These are phyloP conservation scores for Rissa tridactyla DNA, from an alignment of 2,113 vertebrate genomes.

Conservation along the genomic window DNA sequence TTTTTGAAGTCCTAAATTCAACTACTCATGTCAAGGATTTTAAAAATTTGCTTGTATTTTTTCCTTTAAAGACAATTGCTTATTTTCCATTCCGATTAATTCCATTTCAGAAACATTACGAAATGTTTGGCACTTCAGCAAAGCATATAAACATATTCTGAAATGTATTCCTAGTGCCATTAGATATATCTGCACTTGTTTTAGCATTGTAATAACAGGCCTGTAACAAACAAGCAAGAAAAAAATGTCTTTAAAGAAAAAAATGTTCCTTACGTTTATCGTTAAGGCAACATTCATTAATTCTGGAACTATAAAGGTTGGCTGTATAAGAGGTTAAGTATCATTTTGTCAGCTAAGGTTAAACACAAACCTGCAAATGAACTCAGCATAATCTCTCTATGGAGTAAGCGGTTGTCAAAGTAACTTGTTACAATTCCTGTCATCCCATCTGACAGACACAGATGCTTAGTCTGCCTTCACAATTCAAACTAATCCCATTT, in stretches of 20 bases:
- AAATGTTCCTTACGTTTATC: constrained; percentile 35
- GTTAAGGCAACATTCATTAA: constrained; percentile 64
- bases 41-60: background rate
- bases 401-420: constrained; percentile 78
- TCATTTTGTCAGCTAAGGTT: constrained; percentile 76
- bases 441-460: constrained; percentile 77
- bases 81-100: background rate
- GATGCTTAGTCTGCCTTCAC: constrained; percentile 76
- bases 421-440: constrained; percentile 84
- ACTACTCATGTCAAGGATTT: background rate
- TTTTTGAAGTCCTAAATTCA: background rate
- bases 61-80: background rate
- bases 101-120: background rate
- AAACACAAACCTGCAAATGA: constrained; percentile 78
- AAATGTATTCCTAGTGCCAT: background rate
- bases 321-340: constrained; percentile 75
- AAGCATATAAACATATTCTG: background rate
- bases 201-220: background rate
- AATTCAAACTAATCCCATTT: constrained; percentile 81
- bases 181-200: background rate
- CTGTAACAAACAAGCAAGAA: background rate
- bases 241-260: background rate
- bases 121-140: background rate
- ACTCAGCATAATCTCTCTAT: constrained; percentile 77
- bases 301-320: constrained; percentile 63